Base-by-base conservation (phyloP, 2,888 invertebrate species). In the Gnatocerus cornutus region DNA sequence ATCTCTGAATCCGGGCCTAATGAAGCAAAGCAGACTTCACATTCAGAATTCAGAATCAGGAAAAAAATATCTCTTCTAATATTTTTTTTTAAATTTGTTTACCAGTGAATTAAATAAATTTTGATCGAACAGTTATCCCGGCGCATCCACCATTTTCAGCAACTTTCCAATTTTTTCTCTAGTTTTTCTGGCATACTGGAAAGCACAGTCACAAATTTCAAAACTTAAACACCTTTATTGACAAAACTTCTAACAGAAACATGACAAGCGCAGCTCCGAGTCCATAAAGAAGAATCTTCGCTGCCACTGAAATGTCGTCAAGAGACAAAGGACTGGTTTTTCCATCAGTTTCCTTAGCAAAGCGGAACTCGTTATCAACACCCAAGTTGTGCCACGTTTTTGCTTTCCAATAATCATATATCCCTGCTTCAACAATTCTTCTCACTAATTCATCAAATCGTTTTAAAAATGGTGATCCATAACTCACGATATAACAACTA, bases 401-500 rank as follows among this genome's bases (percentile, higher is more conserved):
- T 21, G 6, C 37, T 56, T 68, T 71, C 75, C 74, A 75, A 55
- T 71, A 52, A n/a, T 64, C 58, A 29, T 53, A 30, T n/a, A 75
- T 55, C 0, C 75, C 75, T n/a, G 73, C 52, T 66, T 75, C 72
- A 3, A 68, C 12, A 56, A 71, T 68, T 30, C 58, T 33, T 13
- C 62, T 5, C 8, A 74, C 37, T 16, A 72, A 69, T 12, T 6
- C 13, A 46, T 71, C 66, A 7, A 74, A 48, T 9, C 53, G 43
- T 7, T 8, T 9, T 52, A 72, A 69, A 48, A 75, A 63, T 2
- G 73, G 71, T 8, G 72, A 72, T 7, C 75, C 75, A 13, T 68
- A 74, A 52, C 68, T 72, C 14, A 74, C 68, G 30, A 74, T 73
- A 58, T 72, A 76, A 39, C 75, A 76, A 12, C 69, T 69, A 12